Base-by-base conservation (phyloP, 2,797 vertebrate genomes). In the Notolabrus celidotus region DNA sequence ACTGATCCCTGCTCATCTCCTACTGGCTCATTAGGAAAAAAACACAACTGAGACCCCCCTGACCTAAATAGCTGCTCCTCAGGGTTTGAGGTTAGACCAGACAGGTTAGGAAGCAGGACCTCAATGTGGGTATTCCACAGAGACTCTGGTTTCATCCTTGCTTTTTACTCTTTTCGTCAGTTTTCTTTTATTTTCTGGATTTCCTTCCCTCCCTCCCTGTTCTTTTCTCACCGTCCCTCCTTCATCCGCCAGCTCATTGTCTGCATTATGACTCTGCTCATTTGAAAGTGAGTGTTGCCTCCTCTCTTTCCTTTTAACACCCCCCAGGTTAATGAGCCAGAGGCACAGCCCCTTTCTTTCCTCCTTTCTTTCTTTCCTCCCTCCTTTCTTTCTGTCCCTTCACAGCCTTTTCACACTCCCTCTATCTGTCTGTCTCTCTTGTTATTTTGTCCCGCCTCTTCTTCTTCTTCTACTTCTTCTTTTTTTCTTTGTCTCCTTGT, bases 1-100 rank as follows among this genome's bases (percentile, higher is more conserved):
- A 64, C 88, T 86, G 82, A 91, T 89, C 86, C 84, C 80, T 67
- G 79, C 82, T 92, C 89, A 89, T 85, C 89, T 88, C 79, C 66
- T 71, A 58, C 49, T 78, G 76, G 79, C 82, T 90, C 75, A 82
- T 87, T 85, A 82, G 79, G 63, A 20, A 62, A 71, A 22, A 83
- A 54, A 54, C 64, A 50, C 62, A 10, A 60, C 57, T 71, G 68
- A 82, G 64, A 85, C 63, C 71, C 70, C 63, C 33, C 56, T 88
- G 83, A 87, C 86, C 82, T 82, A 57, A 27, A 85, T 86, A 72
- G n/a, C 11, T 49, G 20, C 45, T 67, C 72, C 55, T 49, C 15
- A 0, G 73, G 66, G 55, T 77, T 77, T 67, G 9, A 39, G 39
- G 73, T 53, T 39, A 38, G 46, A 29, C 43, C 52, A 55, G 5